A percentile compares a stretch with the other conserved stretches of the same genome.
These are phyloP conservation scores for Sphenopsis melanotis DNA, from an alignment of 2,797 vertebrate genomes.

Conservation along the genomic window DNA sequence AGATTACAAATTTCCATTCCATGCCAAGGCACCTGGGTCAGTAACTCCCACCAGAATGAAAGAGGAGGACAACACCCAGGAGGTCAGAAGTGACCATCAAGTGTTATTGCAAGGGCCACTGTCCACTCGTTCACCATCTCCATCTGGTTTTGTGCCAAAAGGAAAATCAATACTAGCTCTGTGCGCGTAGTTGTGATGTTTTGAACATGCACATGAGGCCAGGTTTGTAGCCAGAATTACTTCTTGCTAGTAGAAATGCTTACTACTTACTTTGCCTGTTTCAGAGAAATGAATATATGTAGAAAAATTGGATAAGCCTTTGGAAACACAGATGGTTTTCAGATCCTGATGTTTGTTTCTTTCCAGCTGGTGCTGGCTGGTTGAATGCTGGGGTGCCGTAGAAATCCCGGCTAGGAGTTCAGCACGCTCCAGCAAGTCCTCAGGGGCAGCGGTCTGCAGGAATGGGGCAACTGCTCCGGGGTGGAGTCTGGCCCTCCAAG, in stretches of 20 bases:
- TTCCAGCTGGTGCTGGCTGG: background rate
- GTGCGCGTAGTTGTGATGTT: background rate
- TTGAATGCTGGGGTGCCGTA: too few species aligned
- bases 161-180: background rate
- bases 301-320: background rate
- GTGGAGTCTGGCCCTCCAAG: too few species aligned
- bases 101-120: background rate
- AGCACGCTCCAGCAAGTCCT: too few species aligned
- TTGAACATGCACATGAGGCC: background rate
- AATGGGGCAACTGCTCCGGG: too few species aligned
- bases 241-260: background rate
- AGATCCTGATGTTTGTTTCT: background rate
- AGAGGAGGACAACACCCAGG: background rate
- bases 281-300: background rate
- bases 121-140: background rate
- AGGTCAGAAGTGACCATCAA: background rate
- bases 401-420: too few species aligned
- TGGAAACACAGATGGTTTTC: background rate
- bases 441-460: too few species aligned
- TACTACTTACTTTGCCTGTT: background rate
- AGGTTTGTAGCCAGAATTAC: background rate
- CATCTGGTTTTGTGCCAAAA: background rate
- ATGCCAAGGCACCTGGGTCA: background rate
- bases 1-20: background rate
- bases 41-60: background rate